Evolutionary conservation across 2,888 invertebrate species (phyloP), one percentile per base, ranked within the genome.

Genomic region (Nomada hirtipes): DNA sequence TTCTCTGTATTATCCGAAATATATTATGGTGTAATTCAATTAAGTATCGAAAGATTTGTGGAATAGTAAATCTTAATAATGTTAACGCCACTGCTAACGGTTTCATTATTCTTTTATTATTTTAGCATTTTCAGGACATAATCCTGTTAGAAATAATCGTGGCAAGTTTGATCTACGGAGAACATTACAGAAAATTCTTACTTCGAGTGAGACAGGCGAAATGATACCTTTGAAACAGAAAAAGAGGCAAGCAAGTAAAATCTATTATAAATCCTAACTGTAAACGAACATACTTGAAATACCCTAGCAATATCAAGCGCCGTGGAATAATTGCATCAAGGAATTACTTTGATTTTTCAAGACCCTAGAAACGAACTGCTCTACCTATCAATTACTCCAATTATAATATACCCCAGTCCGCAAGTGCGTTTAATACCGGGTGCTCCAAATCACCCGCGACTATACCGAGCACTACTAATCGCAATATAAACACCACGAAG

Each of bases 331-430:
- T 59, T 29, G 15, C 23, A 44, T 47, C n/a, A 15, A 44, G 13
- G 2, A 23, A 47, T 47, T 69, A 42, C n/a, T 57, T 15, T 18
- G 13, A 69, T 42, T 57, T 15, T 69, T 69, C 26, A 13, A 26
- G 7, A 20, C 20, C 44, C 26, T 15, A 44, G 9, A 44, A 44
- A 18, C 18, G 44, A 44, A 57, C 23, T 47, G 29, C 29, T 55
- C n/a, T 57, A 65, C 47, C n/a, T 65, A 65, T 20, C 47, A 57
- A 29, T 29, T 50, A 50, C 50, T 29, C 3, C 57, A 42, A 72
- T 42, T 72, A 53, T 44, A 15, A 55, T 20, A 36, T 64, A 53
- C 63, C 44, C 42, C 20, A 18, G 20, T 13, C 59, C 10, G 13
- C 11, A 47, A 47, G 15, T 13, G 15, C 20, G 59, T 7, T 50